A percentile compares a stretch with the other conserved stretches of the same genome.
Evolutionary conservation across 2,888 invertebrate genomes (phyloP).

Genomic region (Leptarthrus brevirostris): DNA sequence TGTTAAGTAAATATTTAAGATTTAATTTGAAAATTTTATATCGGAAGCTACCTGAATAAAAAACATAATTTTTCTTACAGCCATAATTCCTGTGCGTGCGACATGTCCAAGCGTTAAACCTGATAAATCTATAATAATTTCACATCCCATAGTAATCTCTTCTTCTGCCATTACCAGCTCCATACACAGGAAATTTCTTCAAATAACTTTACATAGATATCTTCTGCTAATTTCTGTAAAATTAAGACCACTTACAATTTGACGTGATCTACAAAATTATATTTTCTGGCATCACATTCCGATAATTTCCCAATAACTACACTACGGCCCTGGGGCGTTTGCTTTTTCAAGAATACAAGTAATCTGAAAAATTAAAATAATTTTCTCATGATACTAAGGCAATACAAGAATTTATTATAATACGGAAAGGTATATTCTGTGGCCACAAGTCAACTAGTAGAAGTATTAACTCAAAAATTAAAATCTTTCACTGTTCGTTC

Average conservation of each 20-base stretch:
- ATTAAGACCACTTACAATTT: conserved; percentile 67
- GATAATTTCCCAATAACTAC: conserved; percentile 70
- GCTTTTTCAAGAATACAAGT: conserved; percentile 67
- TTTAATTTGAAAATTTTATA: too few species aligned
- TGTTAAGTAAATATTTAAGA: conserved; percentile 59
- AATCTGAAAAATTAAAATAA: conserved; percentile 66
- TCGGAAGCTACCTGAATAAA: conserved; percentile 76
- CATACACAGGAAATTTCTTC: conserved; percentile 70
- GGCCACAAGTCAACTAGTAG: too few species aligned
- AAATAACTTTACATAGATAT: conserved; percentile 19
- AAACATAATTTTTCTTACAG: conserved; percentile 75
- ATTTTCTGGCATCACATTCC: conserved; percentile 72
- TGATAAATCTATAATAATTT: conserved; percentile 75
- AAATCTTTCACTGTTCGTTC: too few species aligned
- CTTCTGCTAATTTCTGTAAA: background rate
- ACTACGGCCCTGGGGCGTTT: conserved; percentile 72
- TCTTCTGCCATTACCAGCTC: conserved; percentile 71
- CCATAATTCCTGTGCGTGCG: conserved; percentile 72
- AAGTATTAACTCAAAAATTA: too few species aligned
- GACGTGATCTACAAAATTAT: conserved; percentile 69
- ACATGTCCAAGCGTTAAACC: conserved; percentile 73
- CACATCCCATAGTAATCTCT: conserved; percentile 74
- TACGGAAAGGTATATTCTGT: too few species aligned
- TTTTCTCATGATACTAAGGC: too few species aligned
- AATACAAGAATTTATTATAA: too few species aligned